A percentile compares a stretch with the other conserved stretches of the same genome.
These are phyloP conservation scores for Drosophila sechellia DNA, from an alignment of 1,140 invertebrate species.

Conservation along the genomic window DNA sequence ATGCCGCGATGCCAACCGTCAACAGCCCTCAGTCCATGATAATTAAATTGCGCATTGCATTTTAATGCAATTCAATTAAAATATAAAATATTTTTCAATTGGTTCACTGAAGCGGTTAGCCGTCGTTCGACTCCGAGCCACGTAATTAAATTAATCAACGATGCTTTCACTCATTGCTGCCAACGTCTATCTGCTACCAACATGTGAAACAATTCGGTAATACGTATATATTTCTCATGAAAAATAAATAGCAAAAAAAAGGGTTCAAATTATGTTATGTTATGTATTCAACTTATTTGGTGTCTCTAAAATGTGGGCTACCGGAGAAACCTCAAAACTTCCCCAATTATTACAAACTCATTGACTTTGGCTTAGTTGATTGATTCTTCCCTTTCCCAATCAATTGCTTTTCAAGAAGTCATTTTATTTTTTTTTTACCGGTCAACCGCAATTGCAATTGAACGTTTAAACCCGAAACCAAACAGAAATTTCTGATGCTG, in stretches of 20 bases:
- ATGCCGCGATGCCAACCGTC: conserved; percentile 17
- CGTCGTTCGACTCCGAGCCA: conserved; percentile 5
- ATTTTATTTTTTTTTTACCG: conserved; percentile 18
- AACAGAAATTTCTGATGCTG: conserved; percentile 44
- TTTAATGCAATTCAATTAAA: conserved; percentile 70
- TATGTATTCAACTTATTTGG: too few relatives aligned
- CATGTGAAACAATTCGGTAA: conserved; percentile 12
- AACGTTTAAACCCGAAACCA: conserved; percentile 38
- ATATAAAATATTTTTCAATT: conserved; percentile 65
- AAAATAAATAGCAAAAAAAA: too few relatives aligned
- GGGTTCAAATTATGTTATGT: too few relatives aligned
- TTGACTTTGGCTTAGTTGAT: not conserved
- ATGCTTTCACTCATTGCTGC: conserved; percentile 41
- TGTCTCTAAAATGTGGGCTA: fast-evolving
- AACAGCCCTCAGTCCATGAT: conserved; percentile 33
- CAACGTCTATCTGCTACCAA: conserved; percentile 20
- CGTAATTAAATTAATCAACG: conserved; percentile 54
- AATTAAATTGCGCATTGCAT: conserved; percentile 66
- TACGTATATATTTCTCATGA: conserved; percentile 22
- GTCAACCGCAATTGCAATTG: conserved; percentile 35
- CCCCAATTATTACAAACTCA: not conserved
- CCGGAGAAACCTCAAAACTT: not conserved
- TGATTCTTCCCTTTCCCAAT: not conserved
- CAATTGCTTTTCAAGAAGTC: conserved; percentile 12
- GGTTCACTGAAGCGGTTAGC: conserved; percentile 34